Base-by-base conservation (phyloP, 2,113 vertebrate species). In the Passer domesticus region DNA sequence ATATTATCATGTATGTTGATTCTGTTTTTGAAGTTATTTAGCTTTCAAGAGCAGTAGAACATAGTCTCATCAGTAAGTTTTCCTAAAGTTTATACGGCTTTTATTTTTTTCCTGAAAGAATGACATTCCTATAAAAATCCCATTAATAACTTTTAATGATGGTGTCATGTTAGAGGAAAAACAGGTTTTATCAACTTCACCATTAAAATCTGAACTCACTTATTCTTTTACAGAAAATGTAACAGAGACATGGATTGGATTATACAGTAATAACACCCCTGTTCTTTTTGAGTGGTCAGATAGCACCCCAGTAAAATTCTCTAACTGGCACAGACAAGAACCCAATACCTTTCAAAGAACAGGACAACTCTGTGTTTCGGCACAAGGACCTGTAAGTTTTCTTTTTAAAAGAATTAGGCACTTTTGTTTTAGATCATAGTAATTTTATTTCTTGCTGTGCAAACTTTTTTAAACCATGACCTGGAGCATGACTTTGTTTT, bases 211-310 rank as follows among this genome's bases (percentile, higher is more conserved):
- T 83, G 31, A 92, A 91, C n/a, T 90, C n/a, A 20, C n/a, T 89
- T 64, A 41, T 30, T 96, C 44, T 97, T 86, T 98, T 97, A 95
- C 98, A 96, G 98, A 98, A 91, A 98, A 98, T 64, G 94, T 97
- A 33, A 94, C 87, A 22, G 98, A 98, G 91, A 96, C 98, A 16
- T 99, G 99, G 99, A 99, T 99, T 87, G 99, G 99, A 69, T 98
- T 99, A 74, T 97, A 96, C 95, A 98, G 93, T 91, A 96, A 96
- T 93, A 97, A 49, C 66, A 96, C 78, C 6, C 97, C 97, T 11
- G 96, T 96, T 62, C 84, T 89, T 49, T 99, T 99, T 66, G 94
- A 98, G 94, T 99, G 99, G 99, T 98, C 98, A 35, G 98, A 98
- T 80, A 96, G 97, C 39, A 98, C 98, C 19, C 92, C 98, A 10